Conservation (phyloP, 2,888 invertebrate genomes). For the Yponomeuta malinellus region DNA sequence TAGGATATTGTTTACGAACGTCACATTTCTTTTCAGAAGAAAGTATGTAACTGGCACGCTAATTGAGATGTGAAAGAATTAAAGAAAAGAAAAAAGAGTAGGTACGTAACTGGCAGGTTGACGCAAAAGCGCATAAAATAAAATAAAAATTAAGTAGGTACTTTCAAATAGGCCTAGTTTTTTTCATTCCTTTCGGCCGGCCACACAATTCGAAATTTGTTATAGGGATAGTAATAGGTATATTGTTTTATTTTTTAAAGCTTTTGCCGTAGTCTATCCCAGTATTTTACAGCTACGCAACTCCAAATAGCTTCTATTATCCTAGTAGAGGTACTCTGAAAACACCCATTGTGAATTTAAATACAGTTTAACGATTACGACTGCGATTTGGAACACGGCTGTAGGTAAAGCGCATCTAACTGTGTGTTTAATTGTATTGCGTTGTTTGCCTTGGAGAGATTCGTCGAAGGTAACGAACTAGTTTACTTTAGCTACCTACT, state of each 20-base stretch:
- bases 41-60: not conserved
- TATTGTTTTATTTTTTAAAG: too few species aligned
- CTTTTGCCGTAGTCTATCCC: too few species aligned
- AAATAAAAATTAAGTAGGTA: too few species aligned
- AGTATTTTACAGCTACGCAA: not conserved
- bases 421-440: not conserved
- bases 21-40: not conserved
- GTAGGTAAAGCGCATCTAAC: not conserved
- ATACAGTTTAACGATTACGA: not conserved
- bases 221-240: too few species aligned
- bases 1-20: not conserved
- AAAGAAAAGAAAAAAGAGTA: not conserved
- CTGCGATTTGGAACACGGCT: not conserved
- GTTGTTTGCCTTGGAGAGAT: conserved; percentile 2
- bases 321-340: not conserved
- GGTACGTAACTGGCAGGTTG: not conserved
- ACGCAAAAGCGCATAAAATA: not conserved
- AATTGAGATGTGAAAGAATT: not conserved
- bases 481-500: not conserved
- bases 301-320: not conserved
- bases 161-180: too few species aligned
- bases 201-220: too few species aligned
- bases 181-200: too few species aligned
- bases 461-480: conserved; percentile 1
- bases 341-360: not conserved